A percentile compares a stretch with the other conserved stretches of the same genome.
Evolutionary conservation across 1,140 invertebrate genomes (phyloP).

Genomic region (Oppia nitens): DNA sequence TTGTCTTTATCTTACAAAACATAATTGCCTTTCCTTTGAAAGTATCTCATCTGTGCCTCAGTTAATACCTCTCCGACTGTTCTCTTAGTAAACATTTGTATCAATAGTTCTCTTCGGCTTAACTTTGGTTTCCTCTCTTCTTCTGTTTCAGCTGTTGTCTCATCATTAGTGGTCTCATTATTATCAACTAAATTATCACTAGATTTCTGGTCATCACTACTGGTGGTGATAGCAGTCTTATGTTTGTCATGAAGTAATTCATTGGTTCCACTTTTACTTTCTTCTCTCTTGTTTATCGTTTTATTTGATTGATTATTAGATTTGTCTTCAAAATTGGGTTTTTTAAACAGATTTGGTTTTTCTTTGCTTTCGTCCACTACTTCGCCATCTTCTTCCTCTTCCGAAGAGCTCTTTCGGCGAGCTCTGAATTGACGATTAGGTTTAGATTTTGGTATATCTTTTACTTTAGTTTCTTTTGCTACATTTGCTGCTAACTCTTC

Average conservation of each 20-base stretch:
- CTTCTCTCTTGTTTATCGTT: neutral
- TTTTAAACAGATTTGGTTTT: constrained; percentile 3
- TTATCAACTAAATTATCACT: no score
- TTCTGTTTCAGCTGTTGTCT: constrained; percentile 6
- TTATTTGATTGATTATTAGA: constrained; percentile 14
- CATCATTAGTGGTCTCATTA: no score
- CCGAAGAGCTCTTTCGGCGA: neutral
- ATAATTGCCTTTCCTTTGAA: constrained; percentile 42
- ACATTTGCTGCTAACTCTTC: neutral
- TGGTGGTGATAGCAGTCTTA: constrained; percentile 55
- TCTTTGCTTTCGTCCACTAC: neutral
- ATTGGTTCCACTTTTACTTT: neutral
- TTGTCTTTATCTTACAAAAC: no score
- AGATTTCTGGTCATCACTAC: constrained; percentile 61
- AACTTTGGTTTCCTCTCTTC: constrained; percentile 11
- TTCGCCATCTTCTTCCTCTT: constrained; percentile 1
- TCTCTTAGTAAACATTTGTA: constrained; percentile 38
- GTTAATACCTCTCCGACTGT: constrained; percentile 62
- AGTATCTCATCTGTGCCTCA: constrained; percentile 58
- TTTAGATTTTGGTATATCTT: neutral
- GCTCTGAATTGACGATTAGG: neutral
- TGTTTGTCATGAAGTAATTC: constrained; percentile 46
- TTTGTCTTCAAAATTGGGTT: constrained; percentile 8
- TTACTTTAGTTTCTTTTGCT: constrained; percentile 3
- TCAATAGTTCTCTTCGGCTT: constrained; percentile 3